Evolutionary conservation across 2,888 invertebrate genomes (phyloP).

Genomic region (Caenorhabditis afra): DNA sequence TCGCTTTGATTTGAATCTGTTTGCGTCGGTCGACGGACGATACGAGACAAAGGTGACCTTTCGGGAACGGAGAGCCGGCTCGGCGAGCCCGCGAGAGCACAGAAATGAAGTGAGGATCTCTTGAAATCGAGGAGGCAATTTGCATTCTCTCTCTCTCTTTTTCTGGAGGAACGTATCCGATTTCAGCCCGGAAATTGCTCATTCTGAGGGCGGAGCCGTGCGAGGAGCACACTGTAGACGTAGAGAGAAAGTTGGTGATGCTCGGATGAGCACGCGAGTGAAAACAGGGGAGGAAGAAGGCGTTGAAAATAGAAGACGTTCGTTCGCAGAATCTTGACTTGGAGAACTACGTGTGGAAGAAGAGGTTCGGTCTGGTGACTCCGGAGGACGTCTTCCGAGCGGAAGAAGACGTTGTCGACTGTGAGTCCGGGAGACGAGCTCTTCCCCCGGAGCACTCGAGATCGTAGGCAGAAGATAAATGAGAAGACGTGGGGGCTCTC

Average conservation of each 20-base stretch:
- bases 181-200: conserved; percentile 52
- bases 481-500: background rate
- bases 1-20: conserved; percentile 44
- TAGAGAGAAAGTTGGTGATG: conserved; percentile 4
- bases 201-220: conserved; percentile 30
- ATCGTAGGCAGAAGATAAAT: conserved; percentile 24
- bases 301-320: conserved; percentile 4
- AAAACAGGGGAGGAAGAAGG: conserved; percentile 12
- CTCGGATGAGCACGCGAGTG: conserved; percentile 19
- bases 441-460: background rate
- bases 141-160: conserved; percentile 36
- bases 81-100: conserved; percentile 10
- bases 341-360: conserved; percentile 15
- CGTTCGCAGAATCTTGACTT: conserved; percentile 13
- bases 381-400: conserved; percentile 6
- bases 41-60: conserved; percentile 21
- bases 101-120: conserved; percentile 8
- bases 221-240: background rate
- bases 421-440: background rate
- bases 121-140: conserved; percentile 50
- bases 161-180: conserved; percentile 37
- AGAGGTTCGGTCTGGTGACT: conserved; percentile 38
- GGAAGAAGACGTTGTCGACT: conserved; percentile 2
- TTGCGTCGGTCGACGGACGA: conserved; percentile 1
- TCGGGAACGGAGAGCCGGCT: conserved; percentile 1